Base-by-base conservation (phyloP, 2,113 vertebrate species). In the Hippocampus guttulatus region DNA sequence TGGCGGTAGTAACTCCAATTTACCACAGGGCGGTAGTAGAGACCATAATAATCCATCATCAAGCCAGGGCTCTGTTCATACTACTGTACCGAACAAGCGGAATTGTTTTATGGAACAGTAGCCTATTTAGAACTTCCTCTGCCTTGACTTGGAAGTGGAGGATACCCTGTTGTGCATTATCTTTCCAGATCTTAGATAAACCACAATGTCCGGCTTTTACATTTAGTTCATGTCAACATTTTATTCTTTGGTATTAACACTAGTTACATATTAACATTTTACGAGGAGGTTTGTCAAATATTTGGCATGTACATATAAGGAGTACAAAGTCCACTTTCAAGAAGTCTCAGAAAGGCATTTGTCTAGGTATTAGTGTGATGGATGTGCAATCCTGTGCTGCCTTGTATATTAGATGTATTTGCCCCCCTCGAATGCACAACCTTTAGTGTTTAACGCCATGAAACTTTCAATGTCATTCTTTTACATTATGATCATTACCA, bases 211-310 rank as follows among this genome's bases (percentile, higher is more conserved):
- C 69, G 18, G 49, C 64, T 51, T 11, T 11, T 3, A 23, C 2
- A 41, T 57, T 73, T 67, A 5, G 20, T 67, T 69, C 67, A 75
- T 73, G 75, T 75, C 67, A 78, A 81, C 45, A 70, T 67, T 89
- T 88, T 85, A 88, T 89, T 81, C 80, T 89, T 88, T 85, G 81
- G 81, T 63, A 74, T 76, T 30, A 73, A 85, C 82, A 86, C 66
- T 38, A 77, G 78, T 86, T 87, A 85, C 83, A 86, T 88, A 87
- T 86, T 75, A 72, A 89, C 77, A 84, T 75, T 77, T 81, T 80
- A 83, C 74, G 83, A 45, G 30, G 23, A 40, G 54, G 12, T 61
- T 55, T 55, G n/a, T 64, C 51, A 47, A 67, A 43, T 58, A 66
- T 78, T 81, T 78, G 80, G 67, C 77, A 82, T 20, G 3, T 57